Evolutionary conservation across 2,113 vertebrate species (phyloP), one percentile per base, ranked within the genome.

Genomic region (Benthochromis sp.): DNA sequence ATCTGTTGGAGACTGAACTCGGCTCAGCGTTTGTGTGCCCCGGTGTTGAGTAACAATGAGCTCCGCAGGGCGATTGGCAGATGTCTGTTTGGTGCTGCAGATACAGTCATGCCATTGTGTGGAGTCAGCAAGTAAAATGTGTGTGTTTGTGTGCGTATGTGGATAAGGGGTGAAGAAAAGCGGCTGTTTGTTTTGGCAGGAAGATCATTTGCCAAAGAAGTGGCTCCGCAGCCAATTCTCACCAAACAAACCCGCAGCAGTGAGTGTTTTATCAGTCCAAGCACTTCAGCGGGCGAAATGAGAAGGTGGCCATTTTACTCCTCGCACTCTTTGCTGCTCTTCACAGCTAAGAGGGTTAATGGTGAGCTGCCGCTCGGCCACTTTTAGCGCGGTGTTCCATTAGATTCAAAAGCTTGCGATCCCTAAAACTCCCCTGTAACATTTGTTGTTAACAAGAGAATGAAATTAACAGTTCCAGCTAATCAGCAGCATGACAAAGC

Each of bases 111-210:
- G 90, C 83, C 85, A 71, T 61, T 89, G 88, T 90, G 91, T 84
- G 29, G 85, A 92, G 92, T 92, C 90, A 93, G 91, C 81, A 47
- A 86, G 53, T 82, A 57, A 45, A 85, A 73, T 50, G 80, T 71
- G 90, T 84, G 90, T 87, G 86, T 76, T 52, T 21, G 50, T 9
- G 52, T 88, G 81, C 63, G 76, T 80, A 9, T 89, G 93, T 85
- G 84, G 43, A 24, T 57, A 81, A 86, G 38, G 89, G 81, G 86
- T 73, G 86, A 93, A 87, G 85, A 88, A 87, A 92, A 84, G 83
- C 8, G 8, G 71, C 57, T 89, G 86, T 93, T 92, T 93, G 90
- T 89, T 93, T 94, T 91, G 90, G 93, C 91, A 90, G 50, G 55
- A 34, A 45, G 63, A 88, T 84, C 31, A 84, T 84, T 93, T 92